Evolutionary conservation across 2,888 invertebrate species (phyloP), one percentile per base, ranked within the genome.

Genomic region (Watsonalla binaria): DNA sequence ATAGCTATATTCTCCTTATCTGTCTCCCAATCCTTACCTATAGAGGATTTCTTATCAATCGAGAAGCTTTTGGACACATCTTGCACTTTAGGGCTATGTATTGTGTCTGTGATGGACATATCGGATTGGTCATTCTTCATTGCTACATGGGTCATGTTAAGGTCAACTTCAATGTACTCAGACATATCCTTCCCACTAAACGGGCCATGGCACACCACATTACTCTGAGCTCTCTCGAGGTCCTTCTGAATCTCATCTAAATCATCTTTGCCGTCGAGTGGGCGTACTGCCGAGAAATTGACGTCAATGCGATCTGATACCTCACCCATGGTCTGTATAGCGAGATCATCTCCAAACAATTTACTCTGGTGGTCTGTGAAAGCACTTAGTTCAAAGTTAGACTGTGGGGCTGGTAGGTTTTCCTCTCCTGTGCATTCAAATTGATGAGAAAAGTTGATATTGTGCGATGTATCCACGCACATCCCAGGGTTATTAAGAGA

Each of bases 1-100:
- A 85, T 37, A 6, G 67, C 75, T 6, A 89, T 84, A 67, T 90
- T 90, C 56, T 90, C 90, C 66, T 90, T 90, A 61, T 89, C 88
- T 0, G 68, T 66, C 2, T 66, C 65, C 80, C 82, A 86, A 61
- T 86, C 80, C 15, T 70, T 66, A 39, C 66, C 63, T 0, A 58
- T 39, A 13, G 47, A 61, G 2, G 55, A 34, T 55, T 70, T 78
- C 13, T 66, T 79, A 14, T 74, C 68, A 46, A 65, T 50, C 0
- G 68, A 66, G 42, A 52, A 56, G 51, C 56, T 78, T 61, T 72
- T 80, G 7, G 76, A 70, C 0, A 78, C 61, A n/a, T 78, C 76
- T 58, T 83, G 77, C 0, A 86, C 82, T 63, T 84, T 80, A 0
- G 84, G 82, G 56, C 75, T 79, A 0, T 65, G 72, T 13, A 90